These are phyloP conservation scores for Latrodectus geometricus DNA, from an alignment of 1,140 invertebrate genomes.

Conservation along the genomic window DNA sequence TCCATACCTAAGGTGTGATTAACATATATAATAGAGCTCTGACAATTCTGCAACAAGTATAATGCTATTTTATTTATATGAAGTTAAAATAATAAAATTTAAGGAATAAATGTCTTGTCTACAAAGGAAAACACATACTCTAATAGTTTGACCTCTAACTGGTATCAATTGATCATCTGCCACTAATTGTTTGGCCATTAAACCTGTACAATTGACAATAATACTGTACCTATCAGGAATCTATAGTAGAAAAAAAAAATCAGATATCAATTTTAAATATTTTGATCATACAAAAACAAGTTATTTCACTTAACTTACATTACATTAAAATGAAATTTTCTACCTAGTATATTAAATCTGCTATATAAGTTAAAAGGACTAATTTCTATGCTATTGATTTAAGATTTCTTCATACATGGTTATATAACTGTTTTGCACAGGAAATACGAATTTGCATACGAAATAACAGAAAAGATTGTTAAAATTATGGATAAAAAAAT, in stretches of 20 bases:
- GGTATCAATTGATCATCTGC: slow-evolving; percentile 82
- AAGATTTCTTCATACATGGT: not conserved
- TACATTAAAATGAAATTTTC: not conserved
- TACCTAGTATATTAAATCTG: not conserved
- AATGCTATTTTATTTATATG: too few species aligned
- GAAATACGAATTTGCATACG: too few species aligned
- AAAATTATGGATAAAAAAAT: too few species aligned
- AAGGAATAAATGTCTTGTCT: too few species aligned
- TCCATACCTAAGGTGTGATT: too few species aligned
- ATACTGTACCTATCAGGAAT: slow-evolving; percentile 77
- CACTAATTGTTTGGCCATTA: slow-evolving; percentile 83
- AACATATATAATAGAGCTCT: too few species aligned
- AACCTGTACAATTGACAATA: slow-evolving; percentile 89
- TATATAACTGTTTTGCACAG: not conserved
- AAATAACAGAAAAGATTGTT: too few species aligned
- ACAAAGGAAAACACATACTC: slow-evolving; percentile 31
- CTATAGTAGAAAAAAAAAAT: slow-evolving; percentile 11
- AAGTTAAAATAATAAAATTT: too few species aligned
- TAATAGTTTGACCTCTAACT: slow-evolving; percentile 81
- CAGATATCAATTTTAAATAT: not conserved
- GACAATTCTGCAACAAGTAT: too few species aligned
- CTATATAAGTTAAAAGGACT: not conserved
- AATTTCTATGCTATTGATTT: not conserved
- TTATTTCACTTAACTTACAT: not conserved
- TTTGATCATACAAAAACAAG: not conserved